phyloP scores from a whole-genome alignment of 2,888 invertebrate species.

The Trichopoda pennipes region DNA sequence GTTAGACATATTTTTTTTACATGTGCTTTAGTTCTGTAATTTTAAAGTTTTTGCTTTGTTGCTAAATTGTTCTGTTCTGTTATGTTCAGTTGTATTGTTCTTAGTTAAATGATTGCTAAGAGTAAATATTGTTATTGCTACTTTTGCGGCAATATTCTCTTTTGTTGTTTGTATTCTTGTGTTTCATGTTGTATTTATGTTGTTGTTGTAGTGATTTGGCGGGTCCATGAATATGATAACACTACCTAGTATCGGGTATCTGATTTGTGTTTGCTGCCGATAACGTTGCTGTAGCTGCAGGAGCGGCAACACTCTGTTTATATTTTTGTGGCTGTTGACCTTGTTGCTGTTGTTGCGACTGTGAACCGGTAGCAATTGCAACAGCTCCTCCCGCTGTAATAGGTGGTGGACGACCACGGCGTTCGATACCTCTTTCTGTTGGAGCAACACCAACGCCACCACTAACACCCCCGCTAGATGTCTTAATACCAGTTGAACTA shows the following conservation, averaged over 20 bases:
- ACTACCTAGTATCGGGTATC: slow-evolving; percentile 82
- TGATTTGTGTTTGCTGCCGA: slow-evolving; percentile 81
- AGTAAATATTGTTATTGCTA: slow-evolving; percentile 56
- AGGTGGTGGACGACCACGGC: slow-evolving; percentile 78
- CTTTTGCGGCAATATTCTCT: slow-evolving; percentile 56
- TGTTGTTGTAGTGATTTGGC: slow-evolving; percentile 72
- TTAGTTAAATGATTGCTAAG: slow-evolving; percentile 64
- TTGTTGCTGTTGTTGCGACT: slow-evolving; percentile 70
- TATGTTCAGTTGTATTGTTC: slow-evolving; percentile 46
- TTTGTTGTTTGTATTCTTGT: slow-evolving; percentile 66
- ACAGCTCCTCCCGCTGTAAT: slow-evolving; percentile 69
- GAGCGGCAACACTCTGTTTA: slow-evolving; percentile 74
- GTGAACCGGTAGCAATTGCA: slow-evolving; percentile 75
- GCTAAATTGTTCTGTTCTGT: slow-evolving; percentile 57
- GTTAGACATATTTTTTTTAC: slow-evolving; percentile 50
- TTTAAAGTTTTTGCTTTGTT: slow-evolving; percentile 67
- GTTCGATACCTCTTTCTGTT: slow-evolving; percentile 78
- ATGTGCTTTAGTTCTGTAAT: slow-evolving; percentile 60
- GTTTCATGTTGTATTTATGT: slow-evolving; percentile 69
- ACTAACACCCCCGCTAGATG: slow-evolving; percentile 70
- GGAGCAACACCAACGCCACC: slow-evolving; percentile 72
- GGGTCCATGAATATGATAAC: slow-evolving; percentile 74
- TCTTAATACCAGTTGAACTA: slow-evolving; percentile 72
- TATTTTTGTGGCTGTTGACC: slow-evolving; percentile 76
- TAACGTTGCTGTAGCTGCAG: slow-evolving; percentile 73